These are phyloP conservation scores for Chrysemys picta DNA, from an alignment of 2,113 vertebrate genomes.

Conservation along the genomic window DNA sequence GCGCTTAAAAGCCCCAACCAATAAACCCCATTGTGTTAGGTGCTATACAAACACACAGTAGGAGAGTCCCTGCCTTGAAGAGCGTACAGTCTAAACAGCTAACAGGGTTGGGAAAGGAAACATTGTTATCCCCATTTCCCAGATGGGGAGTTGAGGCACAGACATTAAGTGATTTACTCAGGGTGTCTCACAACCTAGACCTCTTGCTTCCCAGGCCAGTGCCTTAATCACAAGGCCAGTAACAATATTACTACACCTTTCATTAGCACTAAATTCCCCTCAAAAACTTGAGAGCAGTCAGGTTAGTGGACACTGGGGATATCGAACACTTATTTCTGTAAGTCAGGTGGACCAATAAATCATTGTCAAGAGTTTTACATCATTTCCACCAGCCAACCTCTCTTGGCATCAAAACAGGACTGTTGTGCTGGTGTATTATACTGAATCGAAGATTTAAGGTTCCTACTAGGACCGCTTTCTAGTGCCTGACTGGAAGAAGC, in stretches of 20 bases:
- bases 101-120: neutral
- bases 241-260: neutral
- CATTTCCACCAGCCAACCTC: neutral
- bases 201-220: neutral
- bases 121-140: neutral
- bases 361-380: neutral
- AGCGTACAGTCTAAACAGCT: slow-evolving; percentile 7
- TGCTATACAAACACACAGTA: too few species aligned
- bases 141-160: neutral
- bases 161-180: too few species aligned
- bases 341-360: slow-evolving; percentile 20
- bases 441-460: neutral
- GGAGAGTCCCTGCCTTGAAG: too few species aligned
- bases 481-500: neutral
- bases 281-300: neutral
- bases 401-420: neutral
- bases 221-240: neutral
- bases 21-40: too few species aligned
- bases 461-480: neutral
- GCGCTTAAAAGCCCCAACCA: too few species aligned
- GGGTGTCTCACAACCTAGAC: neutral
- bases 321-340: neutral
- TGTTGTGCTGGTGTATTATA: neutral
- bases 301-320: neutral
- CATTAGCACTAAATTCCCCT: neutral